Percentiles rank a stretch among this genome's conserved stretches.
Conservation (phyloP, 2,888 invertebrate genomes). For the Polylopha cassiicola region DNA sequence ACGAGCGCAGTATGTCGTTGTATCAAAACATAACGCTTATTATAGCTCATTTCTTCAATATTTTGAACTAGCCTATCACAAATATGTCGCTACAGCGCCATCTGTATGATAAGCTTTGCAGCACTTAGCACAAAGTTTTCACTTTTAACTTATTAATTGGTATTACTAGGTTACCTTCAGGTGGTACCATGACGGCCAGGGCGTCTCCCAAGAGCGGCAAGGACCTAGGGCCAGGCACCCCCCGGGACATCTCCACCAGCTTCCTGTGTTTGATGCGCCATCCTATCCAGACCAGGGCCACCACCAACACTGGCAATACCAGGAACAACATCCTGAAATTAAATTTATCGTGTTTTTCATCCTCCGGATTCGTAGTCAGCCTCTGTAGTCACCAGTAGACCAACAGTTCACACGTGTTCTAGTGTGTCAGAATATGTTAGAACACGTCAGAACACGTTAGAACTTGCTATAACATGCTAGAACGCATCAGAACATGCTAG, state of each 20-base stretch:
- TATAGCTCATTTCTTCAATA: too few relatives aligned
- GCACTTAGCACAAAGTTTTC: not conserved
- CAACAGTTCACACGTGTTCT: too few relatives aligned
- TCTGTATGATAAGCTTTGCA: not conserved
- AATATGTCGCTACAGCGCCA: not conserved
- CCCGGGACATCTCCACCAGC: slow-evolving; percentile 40
- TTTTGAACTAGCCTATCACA: too few relatives aligned
- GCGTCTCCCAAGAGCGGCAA: slow-evolving; percentile 56
- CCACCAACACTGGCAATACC: slow-evolving; percentile 25
- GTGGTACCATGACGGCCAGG: slow-evolving; percentile 41
- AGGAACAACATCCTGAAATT: slow-evolving; percentile 41
- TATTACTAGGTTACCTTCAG: slow-evolving; percentile 40
- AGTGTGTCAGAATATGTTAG: too few relatives aligned
- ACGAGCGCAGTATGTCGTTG: too few relatives aligned
- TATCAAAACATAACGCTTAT: too few relatives aligned
- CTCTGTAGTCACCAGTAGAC: too few relatives aligned
- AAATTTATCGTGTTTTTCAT: too few relatives aligned
- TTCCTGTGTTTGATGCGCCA: slow-evolving; percentile 48
- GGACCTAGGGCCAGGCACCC: slow-evolving; percentile 49
- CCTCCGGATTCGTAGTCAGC: too few relatives aligned
- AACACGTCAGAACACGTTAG: too few relatives aligned
- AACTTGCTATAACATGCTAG: too few relatives aligned
- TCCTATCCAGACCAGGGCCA: slow-evolving; percentile 38
- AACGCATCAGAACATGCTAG: too few relatives aligned
- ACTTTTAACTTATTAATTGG: not conserved